Conservation (phyloP, 2,113 vertebrate species). For the Carlito syrichta region DNA sequence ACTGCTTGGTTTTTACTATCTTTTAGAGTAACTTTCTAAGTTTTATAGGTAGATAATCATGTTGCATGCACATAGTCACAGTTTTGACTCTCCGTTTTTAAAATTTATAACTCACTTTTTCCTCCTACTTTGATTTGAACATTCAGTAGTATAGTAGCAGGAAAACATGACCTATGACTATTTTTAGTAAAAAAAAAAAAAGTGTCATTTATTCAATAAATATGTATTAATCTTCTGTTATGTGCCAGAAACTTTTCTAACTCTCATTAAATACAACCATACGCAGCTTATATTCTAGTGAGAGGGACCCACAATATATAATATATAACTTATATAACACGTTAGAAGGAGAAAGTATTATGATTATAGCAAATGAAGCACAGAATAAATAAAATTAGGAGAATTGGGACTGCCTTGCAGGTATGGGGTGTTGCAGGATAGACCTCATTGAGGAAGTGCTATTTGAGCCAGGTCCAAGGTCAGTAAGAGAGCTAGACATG, state of each 20-base stretch:
- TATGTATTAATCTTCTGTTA: neutral
- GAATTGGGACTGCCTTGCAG: neutral
- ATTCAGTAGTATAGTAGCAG: neutral
- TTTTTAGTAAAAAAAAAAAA: neutral
- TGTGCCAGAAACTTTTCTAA: neutral
- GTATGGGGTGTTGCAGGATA: fast-evolving
- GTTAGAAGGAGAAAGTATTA: neutral
- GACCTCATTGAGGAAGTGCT: neutral
- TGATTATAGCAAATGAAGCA: neutral
- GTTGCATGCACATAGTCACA: neutral
- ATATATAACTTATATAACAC: neutral
- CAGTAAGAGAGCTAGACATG: neutral
- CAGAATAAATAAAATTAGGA: neutral
- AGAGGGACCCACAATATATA: neutral
- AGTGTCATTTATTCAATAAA: neutral
- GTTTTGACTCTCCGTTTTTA: neutral
- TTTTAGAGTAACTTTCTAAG: neutral
- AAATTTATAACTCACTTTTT: neutral
- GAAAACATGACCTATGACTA: neutral
- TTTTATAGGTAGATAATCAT: neutral
- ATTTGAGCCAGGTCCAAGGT: neutral
- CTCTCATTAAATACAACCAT: neutral
- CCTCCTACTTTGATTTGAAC: neutral
- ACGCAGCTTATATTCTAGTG: neutral
- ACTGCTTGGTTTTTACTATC: too few species aligned